phyloP scores from a whole-genome alignment of 2,888 invertebrate genomes.

The Drosophila lacicola region DNA sequence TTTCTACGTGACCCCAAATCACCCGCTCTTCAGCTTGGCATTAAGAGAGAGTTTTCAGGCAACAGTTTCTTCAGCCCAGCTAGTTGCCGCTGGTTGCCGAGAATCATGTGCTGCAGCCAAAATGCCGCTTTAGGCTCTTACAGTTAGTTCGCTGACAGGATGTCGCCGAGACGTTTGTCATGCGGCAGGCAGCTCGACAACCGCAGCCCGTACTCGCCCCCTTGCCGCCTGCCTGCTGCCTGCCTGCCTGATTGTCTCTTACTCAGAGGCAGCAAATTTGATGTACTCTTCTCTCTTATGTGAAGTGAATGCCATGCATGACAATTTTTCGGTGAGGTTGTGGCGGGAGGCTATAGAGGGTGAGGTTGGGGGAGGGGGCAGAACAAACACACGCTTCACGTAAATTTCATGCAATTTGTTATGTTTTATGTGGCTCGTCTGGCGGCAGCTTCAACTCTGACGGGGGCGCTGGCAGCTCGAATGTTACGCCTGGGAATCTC shows the following conservation, averaged over 20 bases:
- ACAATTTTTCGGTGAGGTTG: constrained; percentile 57
- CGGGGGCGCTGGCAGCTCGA: constrained; percentile 42
- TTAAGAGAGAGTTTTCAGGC: constrained; percentile 6
- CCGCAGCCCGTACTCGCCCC: constrained; percentile 25
- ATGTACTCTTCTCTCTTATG: constrained; percentile 46
- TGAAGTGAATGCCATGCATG: constrained; percentile 70
- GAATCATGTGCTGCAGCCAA: constrained; percentile 27
- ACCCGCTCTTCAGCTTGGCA: not conserved
- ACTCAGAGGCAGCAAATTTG: constrained; percentile 56
- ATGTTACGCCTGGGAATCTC: constrained; percentile 80
- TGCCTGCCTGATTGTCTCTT: constrained; percentile 67
- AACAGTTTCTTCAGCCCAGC: constrained; percentile 26
- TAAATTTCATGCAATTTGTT: constrained; percentile 83
- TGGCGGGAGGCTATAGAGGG: not conserved
- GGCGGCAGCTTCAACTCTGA: constrained; percentile 32
- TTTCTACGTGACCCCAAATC: constrained; percentile 12
- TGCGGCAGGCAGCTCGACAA: constrained; percentile 22
- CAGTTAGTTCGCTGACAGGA: constrained; percentile 41
- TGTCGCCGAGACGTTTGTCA: constrained; percentile 53
- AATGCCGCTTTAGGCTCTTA: constrained; percentile 39
- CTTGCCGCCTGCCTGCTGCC: constrained; percentile 39
- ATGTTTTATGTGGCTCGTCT: constrained; percentile 73
- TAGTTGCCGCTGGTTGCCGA: constrained; percentile 11
- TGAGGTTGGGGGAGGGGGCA: not conserved
- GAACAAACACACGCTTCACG: constrained; percentile 56